These are phyloP conservation scores for Leptinotarsa peninsularis DNA, from an alignment of 2,888 invertebrate genomes.

Conservation along the genomic window DNA sequence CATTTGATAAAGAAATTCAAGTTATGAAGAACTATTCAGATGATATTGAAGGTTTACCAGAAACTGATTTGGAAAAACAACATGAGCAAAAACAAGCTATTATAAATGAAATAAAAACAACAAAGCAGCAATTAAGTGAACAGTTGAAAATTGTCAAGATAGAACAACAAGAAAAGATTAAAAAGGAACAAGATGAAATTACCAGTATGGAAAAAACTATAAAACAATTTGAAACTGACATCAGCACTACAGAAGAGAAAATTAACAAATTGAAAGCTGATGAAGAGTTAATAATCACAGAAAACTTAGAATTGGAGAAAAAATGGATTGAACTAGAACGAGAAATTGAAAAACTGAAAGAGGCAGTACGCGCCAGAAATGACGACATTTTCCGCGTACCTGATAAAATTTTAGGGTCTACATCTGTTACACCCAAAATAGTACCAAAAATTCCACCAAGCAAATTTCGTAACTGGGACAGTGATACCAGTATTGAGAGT, in stretches of 20 bases:
- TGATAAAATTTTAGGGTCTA: neutral
- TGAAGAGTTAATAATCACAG: neutral
- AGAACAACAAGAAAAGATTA: neutral
- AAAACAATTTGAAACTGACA: neutral
- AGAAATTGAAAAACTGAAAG: neutral
- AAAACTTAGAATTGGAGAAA: constrained; percentile 4
- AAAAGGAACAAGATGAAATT: constrained; percentile 13
- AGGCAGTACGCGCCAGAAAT: constrained; percentile 1
- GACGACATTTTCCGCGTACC: neutral
- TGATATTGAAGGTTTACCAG: neutral
- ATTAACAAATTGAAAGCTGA: neutral
- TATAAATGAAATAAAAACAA: neutral
- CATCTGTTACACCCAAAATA: neutral
- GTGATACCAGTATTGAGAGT: constrained; percentile 32
- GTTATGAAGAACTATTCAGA: neutral
- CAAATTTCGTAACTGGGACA: constrained; percentile 27
- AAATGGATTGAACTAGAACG: neutral
- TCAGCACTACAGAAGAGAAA: neutral
- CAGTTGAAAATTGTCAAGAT: neutral
- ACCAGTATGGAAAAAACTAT: neutral
- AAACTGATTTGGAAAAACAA: neutral
- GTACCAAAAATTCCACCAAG: neutral
- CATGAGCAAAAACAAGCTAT: neutral
- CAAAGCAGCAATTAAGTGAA: neutral
- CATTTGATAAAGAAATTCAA: neutral